A percentile compares a stretch with the other conserved stretches of the same genome.
These are phyloP conservation scores for Drosophila parthenogenetica DNA, from an alignment of 2,888 invertebrate genomes.

Conservation along the genomic window DNA sequence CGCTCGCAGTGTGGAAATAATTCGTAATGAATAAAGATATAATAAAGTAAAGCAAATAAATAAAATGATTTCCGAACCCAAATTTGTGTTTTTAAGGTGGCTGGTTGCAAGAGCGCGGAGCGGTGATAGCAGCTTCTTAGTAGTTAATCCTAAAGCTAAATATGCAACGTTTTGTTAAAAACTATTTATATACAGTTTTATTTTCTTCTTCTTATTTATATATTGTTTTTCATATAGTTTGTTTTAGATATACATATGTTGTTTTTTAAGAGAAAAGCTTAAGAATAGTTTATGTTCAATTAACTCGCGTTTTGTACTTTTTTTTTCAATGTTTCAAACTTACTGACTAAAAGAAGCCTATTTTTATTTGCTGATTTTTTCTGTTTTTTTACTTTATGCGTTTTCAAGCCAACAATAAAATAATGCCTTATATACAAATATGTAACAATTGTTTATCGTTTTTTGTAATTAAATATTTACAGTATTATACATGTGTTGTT, in stretches of 20 bases:
- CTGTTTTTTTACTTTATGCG: constrained; percentile 4
- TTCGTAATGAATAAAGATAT: constrained; percentile 9
- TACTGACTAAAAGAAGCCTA: constrained; percentile 44
- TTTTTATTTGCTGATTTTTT: constrained; percentile 18
- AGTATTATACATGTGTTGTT: constrained; percentile 9
- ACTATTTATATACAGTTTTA: constrained; percentile 34
- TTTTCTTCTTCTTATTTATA: constrained; percentile 12
- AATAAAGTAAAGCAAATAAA: constrained; percentile 9
- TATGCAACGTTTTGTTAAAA: constrained; percentile 31
- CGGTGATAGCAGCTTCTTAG: constrained; percentile 19
- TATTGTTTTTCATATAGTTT: constrained; percentile 11
- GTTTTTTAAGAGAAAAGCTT: constrained; percentile 40
- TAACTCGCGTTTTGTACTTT: constrained; percentile 76
- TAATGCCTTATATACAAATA: constrained; percentile 43
- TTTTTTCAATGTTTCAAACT: constrained; percentile 68
- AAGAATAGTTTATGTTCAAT: constrained; percentile 57
- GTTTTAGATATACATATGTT: constrained; percentile 28
- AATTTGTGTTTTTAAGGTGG: constrained; percentile 10
- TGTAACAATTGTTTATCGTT: constrained; percentile 35
- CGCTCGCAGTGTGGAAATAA: neutral
- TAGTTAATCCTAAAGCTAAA: constrained; percentile 36
- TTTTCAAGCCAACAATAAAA: constrained; percentile 28
- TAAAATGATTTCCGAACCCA: constrained; percentile 8
- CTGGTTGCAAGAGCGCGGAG: neutral
- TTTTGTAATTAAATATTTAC: constrained; percentile 31